These are phyloP conservation scores for Lasius fuliginosus DNA, from an alignment of 2,888 invertebrate genomes.

Conservation along the genomic window DNA sequence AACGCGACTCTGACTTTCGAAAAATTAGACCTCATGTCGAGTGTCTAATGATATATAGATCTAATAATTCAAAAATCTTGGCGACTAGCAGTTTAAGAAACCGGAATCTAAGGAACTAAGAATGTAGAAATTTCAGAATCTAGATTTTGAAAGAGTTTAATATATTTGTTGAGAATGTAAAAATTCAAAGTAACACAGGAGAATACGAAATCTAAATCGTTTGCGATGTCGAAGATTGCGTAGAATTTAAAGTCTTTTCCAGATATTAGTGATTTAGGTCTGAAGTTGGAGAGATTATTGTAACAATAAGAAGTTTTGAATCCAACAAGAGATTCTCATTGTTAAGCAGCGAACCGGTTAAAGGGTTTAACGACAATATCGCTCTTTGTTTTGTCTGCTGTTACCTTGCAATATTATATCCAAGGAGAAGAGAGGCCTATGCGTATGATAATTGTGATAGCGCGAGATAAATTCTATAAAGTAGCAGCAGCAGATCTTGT, in stretches of 20 bases:
- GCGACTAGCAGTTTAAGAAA: conserved; percentile 8
- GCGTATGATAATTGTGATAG: conserved; percentile 80
- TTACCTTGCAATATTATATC: conserved; percentile 55
- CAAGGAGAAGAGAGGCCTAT: conserved; percentile 60
- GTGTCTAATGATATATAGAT: not conserved
- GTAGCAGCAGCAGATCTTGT: conserved; percentile 54
- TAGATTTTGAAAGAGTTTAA: not conserved
- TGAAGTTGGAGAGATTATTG: conserved; percentile 13
- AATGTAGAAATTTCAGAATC: not conserved
- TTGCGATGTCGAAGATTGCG: not conserved
- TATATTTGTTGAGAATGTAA: not conserved
- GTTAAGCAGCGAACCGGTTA: conserved; percentile 15
- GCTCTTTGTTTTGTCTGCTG: conserved; percentile 59
- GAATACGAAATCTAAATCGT: not conserved
- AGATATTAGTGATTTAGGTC: not conserved
- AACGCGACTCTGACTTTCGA: not conserved
- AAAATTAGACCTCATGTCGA: not conserved
- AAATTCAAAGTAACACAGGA: not conserved
- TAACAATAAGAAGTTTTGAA: conserved; percentile 1
- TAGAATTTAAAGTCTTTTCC: conserved; percentile 10
- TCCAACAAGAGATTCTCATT: not conserved
- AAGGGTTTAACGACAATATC: conserved; percentile 45
- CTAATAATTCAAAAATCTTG: not conserved
- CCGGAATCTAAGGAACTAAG: not conserved
- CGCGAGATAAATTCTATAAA: conserved; percentile 76